Base-by-base conservation (phyloP, 2,113 vertebrate genomes). In the Elephas maximus region DNA sequence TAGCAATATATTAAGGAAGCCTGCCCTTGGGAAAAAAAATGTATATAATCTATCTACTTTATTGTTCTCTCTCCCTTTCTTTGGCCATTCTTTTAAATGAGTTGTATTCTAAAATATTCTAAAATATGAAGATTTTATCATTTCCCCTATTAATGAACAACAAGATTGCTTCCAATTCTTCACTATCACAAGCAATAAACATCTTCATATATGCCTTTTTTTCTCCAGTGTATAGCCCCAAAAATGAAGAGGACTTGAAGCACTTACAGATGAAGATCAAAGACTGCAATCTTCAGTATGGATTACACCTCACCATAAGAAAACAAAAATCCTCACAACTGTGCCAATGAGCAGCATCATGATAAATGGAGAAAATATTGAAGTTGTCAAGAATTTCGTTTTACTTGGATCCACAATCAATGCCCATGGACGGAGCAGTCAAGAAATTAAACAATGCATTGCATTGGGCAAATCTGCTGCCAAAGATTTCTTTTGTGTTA, bases 91-190 rank as follows among this genome's bases (percentile, higher is more conserved):
- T 95, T 97, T 93, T 24, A 79, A 71, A 30, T 81, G n/a, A 4
- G 30, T 77, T 96, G 63, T 71, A 69, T 78, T 92, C 41, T 60
- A 87, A 65, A 80, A n/a, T 71, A 69, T 78, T 92, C 41, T 60
- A 87, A 65, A 80, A n/a, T 71, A 44, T 53, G 48, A 79, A 92
- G 33, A 73, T 88, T 65, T 63, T 81, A 37, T 93, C 11, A 73
- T 67, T 85, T 88, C 37, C 21, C 15, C 33, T 89, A 5, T 65
- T 95, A 57, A 53, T 67, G 28, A 33, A 73, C 8, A 87, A 80
- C 8, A 87, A 80, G 57, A 57, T 62, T 57, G 48, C 60, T 93
- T 87, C 62, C 62, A 92, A 51, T 26, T 48, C 1, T 37, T 91
- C 37, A 63, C 63, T 78, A 5, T 82, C 69, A 86, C 33, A 74